Base-by-base conservation (phyloP, 2,113 vertebrate species). In the Mesitornis unicolor region DNA sequence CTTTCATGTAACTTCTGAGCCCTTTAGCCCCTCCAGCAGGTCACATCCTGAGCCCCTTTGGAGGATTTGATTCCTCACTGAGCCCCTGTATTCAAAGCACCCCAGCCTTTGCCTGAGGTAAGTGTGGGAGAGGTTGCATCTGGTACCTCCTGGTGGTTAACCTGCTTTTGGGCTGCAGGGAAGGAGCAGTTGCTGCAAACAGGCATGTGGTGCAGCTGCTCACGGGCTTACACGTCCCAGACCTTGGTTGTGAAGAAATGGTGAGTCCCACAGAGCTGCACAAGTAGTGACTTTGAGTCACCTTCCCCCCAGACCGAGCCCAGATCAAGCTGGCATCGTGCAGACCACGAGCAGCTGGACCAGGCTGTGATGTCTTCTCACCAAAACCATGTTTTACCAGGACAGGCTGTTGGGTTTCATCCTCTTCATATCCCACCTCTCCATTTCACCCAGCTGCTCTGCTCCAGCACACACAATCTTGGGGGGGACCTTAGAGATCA, bases 331-430 rank as follows among this genome's bases (percentile, higher is more conserved):
- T 53, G n/a, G 11, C 6, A 3, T 5, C 2, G 2, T 33, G 31
- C 8, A 48, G 56, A 7, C 57, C 28, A 0, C 0, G 1, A 13
- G 6, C 3, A 3, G 67, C 63, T 28, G 82, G 20, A 29, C 31
- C 65, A 9, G 56, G 10, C 70, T 63, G 33, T 10, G 38, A 1
- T 10, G 2, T 13, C 17, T 65, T 16, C 45, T 45, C 43, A 31
- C 53, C 47, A 33, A 87, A 69, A 10, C 17, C 28, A 12, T 1
- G 0, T 18, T 17, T 75, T 7, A 12, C 4, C 12, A 11, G 7
- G 33, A 16, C 26, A 8, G 2, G 0, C 10, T 31, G 36, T 31
- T 16, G 26, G 4, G 7, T 53, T 92, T 68, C 20, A 13, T n/a
- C 25, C 45, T 50, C 28, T 50, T 26, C 13, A 0, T 22, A 14